Base-by-base conservation (phyloP, 1,140 invertebrate genomes). In the Tetranychus cinnabarinus region DNA sequence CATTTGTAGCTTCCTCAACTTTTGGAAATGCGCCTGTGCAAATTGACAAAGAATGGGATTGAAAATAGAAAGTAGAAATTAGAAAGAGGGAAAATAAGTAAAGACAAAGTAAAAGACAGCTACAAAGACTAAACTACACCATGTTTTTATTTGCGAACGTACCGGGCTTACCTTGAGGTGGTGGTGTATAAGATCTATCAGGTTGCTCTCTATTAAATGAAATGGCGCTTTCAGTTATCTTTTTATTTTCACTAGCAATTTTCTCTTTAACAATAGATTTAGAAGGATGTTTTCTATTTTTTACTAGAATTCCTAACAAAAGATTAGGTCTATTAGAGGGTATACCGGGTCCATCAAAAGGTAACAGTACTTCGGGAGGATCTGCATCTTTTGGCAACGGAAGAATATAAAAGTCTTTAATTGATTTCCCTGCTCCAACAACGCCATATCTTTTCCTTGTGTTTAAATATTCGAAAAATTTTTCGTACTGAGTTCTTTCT, bases 381-480 rank as follows among this genome's bases (percentile, higher is more conserved):
- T 82, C 77, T 62, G 80, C 80, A 61, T 84, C 78, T 23, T 80
- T 81, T 0, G 84, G 80, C 46, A 95, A 75, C 0, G 91, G 90
- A 65, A 92, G 78, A 61, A 96, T 83, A 70, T 97, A 96, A 69
- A 96, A 90, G 72, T 97, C 91, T 70, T 95, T 93, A 37, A 96
- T 83, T 34, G 80, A 79, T 62, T 81, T 81, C 8, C 81, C 82
- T 57, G 75, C 78, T 1, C 78, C 78, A 23, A 84, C 76, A 23
- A 85, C 83, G 3, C 81, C 83, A 65, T 72, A 77, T 50, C 77
- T 69, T 69, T 84, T 83, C 34, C 87, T 78, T 69, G 80, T 84
- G 68, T 83, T 84, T 8, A 97, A 75, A 74, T 96, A 95, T 62
- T 81, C 84, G 69, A 89, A 95, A 56, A 95, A 75, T n/a, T 82